Evolutionary conservation across 2,113 vertebrate species (phyloP).

Genomic region (Rhineura floridana): DNA sequence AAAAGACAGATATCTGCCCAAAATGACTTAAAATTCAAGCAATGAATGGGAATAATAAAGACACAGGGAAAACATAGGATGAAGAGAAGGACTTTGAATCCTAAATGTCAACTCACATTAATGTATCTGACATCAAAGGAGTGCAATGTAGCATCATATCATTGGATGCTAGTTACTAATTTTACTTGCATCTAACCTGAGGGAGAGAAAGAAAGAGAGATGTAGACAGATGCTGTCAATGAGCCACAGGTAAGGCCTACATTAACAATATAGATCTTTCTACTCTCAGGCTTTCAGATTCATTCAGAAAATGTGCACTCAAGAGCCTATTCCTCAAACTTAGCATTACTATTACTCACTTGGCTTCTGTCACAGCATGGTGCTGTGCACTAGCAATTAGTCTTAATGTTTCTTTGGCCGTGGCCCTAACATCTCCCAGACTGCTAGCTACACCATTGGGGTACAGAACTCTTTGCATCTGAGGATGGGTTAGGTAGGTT

Average conservation of each 20-base stretch:
- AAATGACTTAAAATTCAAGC: not conserved
- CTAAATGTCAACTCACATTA: not conserved
- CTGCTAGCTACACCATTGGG: fast-evolving
- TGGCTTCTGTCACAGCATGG: not conserved
- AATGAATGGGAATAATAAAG: not conserved
- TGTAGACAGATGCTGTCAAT: constrained; percentile 14
- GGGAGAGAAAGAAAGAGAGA: not conserved
- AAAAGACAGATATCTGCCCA: not conserved
- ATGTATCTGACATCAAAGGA: not conserved
- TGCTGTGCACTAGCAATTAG: not conserved
- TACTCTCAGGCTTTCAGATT: fast-evolving
- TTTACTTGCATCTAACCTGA: not conserved
- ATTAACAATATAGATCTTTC: not conserved
- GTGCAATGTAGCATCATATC: not conserved
- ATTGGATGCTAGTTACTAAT: not conserved
- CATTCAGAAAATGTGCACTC: not conserved
- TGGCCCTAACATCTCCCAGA: fast-evolving
- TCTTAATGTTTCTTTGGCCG: not conserved
- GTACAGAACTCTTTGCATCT: fast-evolving
- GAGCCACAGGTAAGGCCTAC: not conserved
- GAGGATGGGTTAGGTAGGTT: not conserved
- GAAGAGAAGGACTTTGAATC: not conserved
- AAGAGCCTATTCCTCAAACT: not conserved
- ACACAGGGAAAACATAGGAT: not conserved
- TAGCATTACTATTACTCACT: not conserved